Percentiles rank a stretch among this genome's conserved stretches.
These are phyloP conservation scores for Gallinago solitaria DNA, from an alignment of 2,797 vertebrate species.

Conservation along the genomic window DNA sequence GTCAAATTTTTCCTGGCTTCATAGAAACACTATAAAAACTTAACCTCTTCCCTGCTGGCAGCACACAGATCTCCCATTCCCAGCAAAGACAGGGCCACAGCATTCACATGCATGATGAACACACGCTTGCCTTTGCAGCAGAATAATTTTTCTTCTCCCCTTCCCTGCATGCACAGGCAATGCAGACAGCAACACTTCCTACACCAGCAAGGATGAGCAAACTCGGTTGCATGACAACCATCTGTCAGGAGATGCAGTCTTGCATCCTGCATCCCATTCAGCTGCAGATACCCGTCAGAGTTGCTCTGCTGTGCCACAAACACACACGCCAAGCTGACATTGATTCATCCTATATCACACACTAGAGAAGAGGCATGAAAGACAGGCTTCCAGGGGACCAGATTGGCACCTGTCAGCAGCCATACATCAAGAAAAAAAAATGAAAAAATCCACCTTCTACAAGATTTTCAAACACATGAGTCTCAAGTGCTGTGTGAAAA, in stretches of 20 bases:
- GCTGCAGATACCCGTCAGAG: not conserved
- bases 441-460: not conserved
- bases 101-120: fast-evolving
- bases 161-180: not conserved
- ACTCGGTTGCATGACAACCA: not conserved
- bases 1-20: conserved; percentile 55
- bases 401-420: conserved; percentile 61
- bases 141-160: not conserved
- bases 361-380: not conserved
- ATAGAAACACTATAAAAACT: not conserved
- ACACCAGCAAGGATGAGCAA: not conserved
- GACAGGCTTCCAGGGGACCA: not conserved
- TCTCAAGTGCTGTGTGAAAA: conserved; percentile 33
- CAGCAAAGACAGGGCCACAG: not conserved
- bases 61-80: not conserved
- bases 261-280: fast-evolving
- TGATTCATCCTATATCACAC: not conserved
- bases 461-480: conserved; percentile 26
- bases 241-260: not conserved
- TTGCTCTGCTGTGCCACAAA: not conserved
- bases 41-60: conserved; percentile 55
- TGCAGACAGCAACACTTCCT: not conserved
- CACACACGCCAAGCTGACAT: not conserved
- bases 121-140: not conserved
- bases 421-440: conserved; percentile 1